Base-by-base conservation (phyloP, 2,113 vertebrate species). In the Falco punctatus region DNA sequence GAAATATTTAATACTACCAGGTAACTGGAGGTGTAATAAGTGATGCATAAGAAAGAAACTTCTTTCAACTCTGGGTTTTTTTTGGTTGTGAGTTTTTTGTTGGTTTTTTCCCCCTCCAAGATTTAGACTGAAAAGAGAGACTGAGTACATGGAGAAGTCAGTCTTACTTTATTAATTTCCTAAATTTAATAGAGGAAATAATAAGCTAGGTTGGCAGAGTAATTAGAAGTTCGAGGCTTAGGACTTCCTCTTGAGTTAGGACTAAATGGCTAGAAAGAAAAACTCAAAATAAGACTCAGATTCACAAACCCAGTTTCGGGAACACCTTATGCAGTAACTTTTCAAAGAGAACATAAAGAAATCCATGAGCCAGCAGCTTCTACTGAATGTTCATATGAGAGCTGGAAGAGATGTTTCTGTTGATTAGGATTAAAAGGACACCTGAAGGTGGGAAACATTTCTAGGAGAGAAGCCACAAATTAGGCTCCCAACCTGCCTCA, bases 1-100 rank as follows among this genome's bases (percentile, higher is more conserved):
- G 86, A 81, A 97, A 84, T 93, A 94, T 94, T 92, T 90, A 75
- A 91, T 91, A 66, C 46, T 26, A 69, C 10, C 74, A 86, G 89
- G 95, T 94, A 94, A 64, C 73, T 70, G 78, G 67, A 85, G 65
- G 42, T 66, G 9, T 89, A 94, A 87, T 70, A 78, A 91, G 73
- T 64, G 58, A 20, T 91, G 19, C 5, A 21, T 85, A 69, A 95
- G 74, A 72, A 85, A 94, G 77, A 79, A 92, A 64, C 27, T 71
- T 81, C 85, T 93, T 93, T 97, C 67, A 94, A 22, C 35, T 65
- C 2, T 46, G 23, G 21, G 11, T 70, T 70, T 51, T 33, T 33
- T 46, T 79, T 78, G 46, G 21, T 46, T 16, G 42, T 27, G 24
- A n/a, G 19, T 19, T 40, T 81, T 38, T 32, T 44, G 32, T 51